phyloP scores from a whole-genome alignment of 2,113 vertebrate genomes.

The Heterocephalus glaber region DNA sequence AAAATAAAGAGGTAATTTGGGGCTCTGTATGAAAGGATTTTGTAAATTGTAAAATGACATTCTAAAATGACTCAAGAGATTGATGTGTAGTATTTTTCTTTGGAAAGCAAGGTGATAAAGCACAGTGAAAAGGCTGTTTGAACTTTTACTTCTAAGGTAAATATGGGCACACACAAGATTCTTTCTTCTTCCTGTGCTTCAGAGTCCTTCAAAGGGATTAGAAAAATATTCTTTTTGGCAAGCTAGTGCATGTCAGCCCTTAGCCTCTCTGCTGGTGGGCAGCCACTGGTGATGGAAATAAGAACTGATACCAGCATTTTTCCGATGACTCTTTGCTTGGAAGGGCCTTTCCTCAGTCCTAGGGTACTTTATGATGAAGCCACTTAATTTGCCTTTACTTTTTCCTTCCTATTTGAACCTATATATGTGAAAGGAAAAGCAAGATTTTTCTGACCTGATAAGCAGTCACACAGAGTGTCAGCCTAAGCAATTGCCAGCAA shows the following conservation, averaged over 20 bases:
- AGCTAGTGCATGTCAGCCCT: background rate
- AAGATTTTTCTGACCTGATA: slow-evolving; percentile 29
- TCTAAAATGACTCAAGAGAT: background rate
- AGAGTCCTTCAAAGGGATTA: slow-evolving; percentile 51
- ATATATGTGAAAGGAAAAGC: slow-evolving; percentile 14
- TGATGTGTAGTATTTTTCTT: slow-evolving; percentile 40
- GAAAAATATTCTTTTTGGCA: slow-evolving; percentile 39
- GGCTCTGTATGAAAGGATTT: background rate
- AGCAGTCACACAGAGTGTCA: background rate
- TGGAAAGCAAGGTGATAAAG: background rate
- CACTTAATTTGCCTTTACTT: background rate
- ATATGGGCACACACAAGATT: background rate
- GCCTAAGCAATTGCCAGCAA: background rate
- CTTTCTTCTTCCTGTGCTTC: slow-evolving; percentile 45
- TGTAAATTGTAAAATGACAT: slow-evolving; percentile 40
- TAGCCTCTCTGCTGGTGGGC: background rate
- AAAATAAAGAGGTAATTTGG: slow-evolving; percentile 28
- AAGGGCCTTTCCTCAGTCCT: background rate
- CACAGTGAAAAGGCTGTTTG: background rate
- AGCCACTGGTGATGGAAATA: background rate
- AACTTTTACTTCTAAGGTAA: slow-evolving; percentile 50
- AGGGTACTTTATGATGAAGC: background rate
- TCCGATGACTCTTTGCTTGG: background rate
- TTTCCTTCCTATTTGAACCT: background rate
- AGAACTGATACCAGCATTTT: slow-evolving; percentile 32